These are phyloP conservation scores for Cydia fagiglandana DNA, from an alignment of 1,140 invertebrate genomes.

Conservation along the genomic window DNA sequence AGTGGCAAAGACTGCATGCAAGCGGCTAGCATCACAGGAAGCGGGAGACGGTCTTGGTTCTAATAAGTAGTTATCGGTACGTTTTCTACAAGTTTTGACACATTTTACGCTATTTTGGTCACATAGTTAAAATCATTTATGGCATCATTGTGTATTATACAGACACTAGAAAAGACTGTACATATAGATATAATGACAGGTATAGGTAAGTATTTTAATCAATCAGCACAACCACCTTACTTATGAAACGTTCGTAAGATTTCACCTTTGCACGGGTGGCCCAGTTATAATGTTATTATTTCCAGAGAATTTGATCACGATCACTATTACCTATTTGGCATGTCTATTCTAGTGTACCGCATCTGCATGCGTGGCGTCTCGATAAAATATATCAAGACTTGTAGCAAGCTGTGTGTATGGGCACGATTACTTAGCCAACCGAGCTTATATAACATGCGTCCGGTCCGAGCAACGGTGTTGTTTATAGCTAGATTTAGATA, in stretches of 20 bases:
- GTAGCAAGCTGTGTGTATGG: constrained; percentile 10
- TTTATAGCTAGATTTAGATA: constrained; percentile 14
- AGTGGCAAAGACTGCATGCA: not conserved
- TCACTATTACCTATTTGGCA: not conserved
- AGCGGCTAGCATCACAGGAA: not conserved
- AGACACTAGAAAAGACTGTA: not conserved
- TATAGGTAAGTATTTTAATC: not conserved
- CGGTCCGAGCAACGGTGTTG: constrained; percentile 15
- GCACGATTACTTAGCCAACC: constrained; percentile 20
- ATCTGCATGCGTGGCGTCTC: not conserved
- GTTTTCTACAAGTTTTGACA: constrained; percentile 14
- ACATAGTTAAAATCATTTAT: not conserved
- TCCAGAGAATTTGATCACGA: not conserved
- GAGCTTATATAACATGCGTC: constrained; percentile 17
- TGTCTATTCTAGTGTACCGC: not conserved
- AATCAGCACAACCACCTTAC: not conserved
- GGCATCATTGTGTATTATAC: not conserved
- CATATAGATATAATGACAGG: not conserved
- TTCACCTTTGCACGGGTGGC: not conserved
- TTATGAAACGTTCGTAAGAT: not conserved
- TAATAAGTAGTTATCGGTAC: not conserved
- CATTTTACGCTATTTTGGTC: not conserved
- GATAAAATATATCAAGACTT: not conserved
- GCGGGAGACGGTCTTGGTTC: constrained; percentile 1
- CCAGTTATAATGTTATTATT: not conserved